phyloP scores from a whole-genome alignment of 2,797 vertebrate genomes.

The Lithobates pipiens region DNA sequence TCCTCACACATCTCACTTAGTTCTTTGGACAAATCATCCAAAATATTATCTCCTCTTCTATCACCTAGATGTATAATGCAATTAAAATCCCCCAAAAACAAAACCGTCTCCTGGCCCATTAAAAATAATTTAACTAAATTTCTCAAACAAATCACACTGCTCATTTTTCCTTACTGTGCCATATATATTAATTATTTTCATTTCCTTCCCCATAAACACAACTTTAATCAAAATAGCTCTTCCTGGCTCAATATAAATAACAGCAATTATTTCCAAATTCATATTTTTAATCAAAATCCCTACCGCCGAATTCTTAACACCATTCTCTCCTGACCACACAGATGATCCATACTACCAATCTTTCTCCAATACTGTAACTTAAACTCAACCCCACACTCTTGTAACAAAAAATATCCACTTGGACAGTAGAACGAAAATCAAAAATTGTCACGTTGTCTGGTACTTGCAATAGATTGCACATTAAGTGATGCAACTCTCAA shows the following conservation, averaged over 20 bases:
- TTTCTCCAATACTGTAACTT: background rate
- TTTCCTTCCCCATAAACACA: too few relatives aligned
- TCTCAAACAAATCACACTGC: background rate
- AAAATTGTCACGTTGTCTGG: too few relatives aligned
- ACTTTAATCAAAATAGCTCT: background rate
- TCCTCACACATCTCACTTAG: too few relatives aligned
- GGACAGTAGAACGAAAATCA: too few relatives aligned
- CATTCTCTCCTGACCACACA: background rate
- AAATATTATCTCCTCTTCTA: background rate
- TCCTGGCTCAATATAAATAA: background rate
- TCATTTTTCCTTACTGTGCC: background rate
- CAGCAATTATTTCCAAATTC: background rate
- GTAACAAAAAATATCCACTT: background rate
- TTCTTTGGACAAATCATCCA: fast-evolving
- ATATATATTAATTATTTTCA: background rate
- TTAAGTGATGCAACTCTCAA: too few relatives aligned
- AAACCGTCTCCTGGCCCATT: background rate
- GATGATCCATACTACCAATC: background rate
- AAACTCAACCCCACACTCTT: background rate
- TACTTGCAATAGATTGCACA: too few relatives aligned
- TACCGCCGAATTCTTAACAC: background rate
- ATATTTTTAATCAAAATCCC: background rate
- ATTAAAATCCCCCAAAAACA: background rate
- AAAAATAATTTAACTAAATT: background rate
- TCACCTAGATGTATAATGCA: background rate